Evolutionary conservation across 1,140 invertebrate genomes (phyloP), one percentile per base, ranked within the genome.

Genomic region (Aphelinus certus): DNA sequence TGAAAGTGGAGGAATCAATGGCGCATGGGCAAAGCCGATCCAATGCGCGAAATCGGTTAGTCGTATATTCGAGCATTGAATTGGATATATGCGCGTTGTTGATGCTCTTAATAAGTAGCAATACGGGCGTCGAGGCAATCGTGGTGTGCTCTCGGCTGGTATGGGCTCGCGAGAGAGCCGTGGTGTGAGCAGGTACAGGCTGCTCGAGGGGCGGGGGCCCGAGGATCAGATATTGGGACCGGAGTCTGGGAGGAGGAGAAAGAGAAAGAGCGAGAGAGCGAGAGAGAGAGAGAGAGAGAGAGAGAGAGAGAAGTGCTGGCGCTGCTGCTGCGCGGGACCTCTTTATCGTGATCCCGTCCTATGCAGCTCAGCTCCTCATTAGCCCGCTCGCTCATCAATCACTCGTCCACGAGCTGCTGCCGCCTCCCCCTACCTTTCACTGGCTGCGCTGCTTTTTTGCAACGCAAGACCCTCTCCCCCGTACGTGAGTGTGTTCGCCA

Each of bases 361-460:
- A 75, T 84, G 85, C 83, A 79, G 83, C 83, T 84, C 85, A 82
- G 84, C 84, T 87, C 86, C 86, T 88, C 86, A 88, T 88, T 88
- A 88, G 86, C 83, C 81, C 79, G 83, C 75, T 82, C 77, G 81
- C 83, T 88, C 86, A 88, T 88, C 86, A 88, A 88, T 88, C 86
- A 88, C 86, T 86, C 83, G 84, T 86, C 84, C 79, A 82, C 82
- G 76, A 46, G 10, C 48, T 51, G 68, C 65, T 68, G 60, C 61
- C 9, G 7, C 43, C 57, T n/a, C 65, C 10, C 48, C 3, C 49
- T 53, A 53, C 1, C 48, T 75, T 47, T 45, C 45, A 47, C 26
- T 26, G 26, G 26, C 26, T 26, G 26, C 26, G 26, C 26, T 26
- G 26, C 26, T 26, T 26, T 26, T 26, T 26, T 26, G 26, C 26